Conservation (phyloP, 1,140 invertebrate genomes). For the Drosophila tani region DNA sequence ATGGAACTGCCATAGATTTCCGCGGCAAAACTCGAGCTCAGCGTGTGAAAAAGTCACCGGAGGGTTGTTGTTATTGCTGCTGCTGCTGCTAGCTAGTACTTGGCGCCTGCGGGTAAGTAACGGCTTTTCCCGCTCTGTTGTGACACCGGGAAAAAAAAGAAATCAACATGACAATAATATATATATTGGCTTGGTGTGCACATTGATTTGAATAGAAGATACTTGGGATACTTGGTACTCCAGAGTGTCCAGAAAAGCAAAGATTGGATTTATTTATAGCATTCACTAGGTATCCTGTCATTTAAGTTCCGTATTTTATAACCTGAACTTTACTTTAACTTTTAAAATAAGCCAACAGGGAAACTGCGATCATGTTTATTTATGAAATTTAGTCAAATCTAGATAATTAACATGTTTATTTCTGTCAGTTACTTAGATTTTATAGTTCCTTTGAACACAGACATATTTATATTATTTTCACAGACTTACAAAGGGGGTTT, state of each 20-base stretch:
- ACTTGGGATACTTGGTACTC: background rate
- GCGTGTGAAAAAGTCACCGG: conserved; percentile 63
- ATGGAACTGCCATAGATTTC: conserved; percentile 42
- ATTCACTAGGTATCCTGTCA: background rate
- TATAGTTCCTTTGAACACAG: too few relatives aligned
- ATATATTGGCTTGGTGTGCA: background rate
- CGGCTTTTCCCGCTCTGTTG: conserved; percentile 31
- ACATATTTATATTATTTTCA: background rate
- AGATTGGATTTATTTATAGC: background rate
- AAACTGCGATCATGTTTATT: background rate
- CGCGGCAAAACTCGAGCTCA: conserved; percentile 16
- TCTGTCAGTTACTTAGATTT: too few relatives aligned
- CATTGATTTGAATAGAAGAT: background rate
- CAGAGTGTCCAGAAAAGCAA: background rate
- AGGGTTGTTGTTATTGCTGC: conserved; percentile 41
- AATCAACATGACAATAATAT: conserved; percentile 3
- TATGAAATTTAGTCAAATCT: background rate
- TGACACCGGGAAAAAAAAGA: conserved; percentile 10
- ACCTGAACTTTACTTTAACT: background rate
- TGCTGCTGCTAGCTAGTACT: background rate
- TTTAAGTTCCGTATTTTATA: background rate
- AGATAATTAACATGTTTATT: background rate
- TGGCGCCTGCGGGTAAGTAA: conserved; percentile 69
- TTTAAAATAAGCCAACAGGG: background rate
- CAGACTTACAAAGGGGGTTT: background rate